These are phyloP conservation scores for Cerastis leucographa DNA, from an alignment of 2,888 invertebrate genomes.

Conservation along the genomic window DNA sequence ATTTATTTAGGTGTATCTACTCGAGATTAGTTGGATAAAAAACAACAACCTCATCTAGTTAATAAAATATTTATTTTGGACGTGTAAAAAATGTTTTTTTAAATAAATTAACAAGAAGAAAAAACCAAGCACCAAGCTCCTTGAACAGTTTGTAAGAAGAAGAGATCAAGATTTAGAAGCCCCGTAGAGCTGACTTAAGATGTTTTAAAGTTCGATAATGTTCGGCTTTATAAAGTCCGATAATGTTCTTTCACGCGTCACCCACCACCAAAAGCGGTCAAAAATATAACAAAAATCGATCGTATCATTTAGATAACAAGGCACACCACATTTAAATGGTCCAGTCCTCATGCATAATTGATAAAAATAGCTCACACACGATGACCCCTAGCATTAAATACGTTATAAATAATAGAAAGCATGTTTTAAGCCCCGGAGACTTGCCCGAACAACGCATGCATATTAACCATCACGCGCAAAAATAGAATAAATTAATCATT, in stretches of 20 bases:
- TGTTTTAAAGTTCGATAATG: too few relatives aligned
- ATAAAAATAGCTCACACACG: constrained; percentile 57
- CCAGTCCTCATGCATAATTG: constrained; percentile 61
- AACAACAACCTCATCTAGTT: background rate
- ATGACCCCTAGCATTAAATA: constrained; percentile 64
- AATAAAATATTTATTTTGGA: background rate
- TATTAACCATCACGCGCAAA: constrained; percentile 85
- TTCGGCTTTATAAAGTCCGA: background rate
- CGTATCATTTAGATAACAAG: constrained; percentile 24
- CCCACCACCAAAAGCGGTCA: background rate
- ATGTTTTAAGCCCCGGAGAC: constrained; percentile 56
- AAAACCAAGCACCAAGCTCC: background rate
- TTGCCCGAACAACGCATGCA: constrained; percentile 74
- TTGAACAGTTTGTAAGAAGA: background rate
- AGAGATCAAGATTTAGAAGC: too few relatives aligned
- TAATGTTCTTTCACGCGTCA: background rate
- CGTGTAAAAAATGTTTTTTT: background rate
- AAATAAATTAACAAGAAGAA: background rate
- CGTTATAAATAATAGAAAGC: constrained; percentile 68
- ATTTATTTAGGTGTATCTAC: background rate
- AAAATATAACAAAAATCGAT: constrained; percentile 18
- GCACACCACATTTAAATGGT: constrained; percentile 54
- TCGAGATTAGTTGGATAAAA: background rate
- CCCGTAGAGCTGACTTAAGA: too few relatives aligned
- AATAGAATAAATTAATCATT: constrained; percentile 88